These are phyloP conservation scores for Tupiocoris notatus DNA, from an alignment of 2,888 invertebrate genomes.

Conservation along the genomic window DNA sequence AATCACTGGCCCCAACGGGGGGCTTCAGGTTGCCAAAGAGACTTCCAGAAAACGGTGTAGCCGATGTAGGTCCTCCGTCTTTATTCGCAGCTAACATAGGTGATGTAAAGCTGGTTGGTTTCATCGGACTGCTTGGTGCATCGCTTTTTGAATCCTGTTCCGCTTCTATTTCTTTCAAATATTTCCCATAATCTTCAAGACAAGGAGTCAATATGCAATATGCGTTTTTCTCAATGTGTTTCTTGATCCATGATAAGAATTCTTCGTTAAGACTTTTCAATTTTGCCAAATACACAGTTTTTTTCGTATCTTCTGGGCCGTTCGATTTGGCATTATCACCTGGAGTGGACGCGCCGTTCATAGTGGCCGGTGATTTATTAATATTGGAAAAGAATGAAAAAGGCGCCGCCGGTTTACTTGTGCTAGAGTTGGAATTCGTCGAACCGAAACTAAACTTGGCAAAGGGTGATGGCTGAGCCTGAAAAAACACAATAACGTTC, in stretches of 20 bases:
- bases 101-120: neutral
- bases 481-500: too few relatives aligned
- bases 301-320: slow-evolving; percentile 3
- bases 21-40: neutral
- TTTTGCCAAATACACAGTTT: slow-evolving; percentile 62
- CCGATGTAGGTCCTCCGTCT: too few relatives aligned
- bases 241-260: slow-evolving; percentile 79
- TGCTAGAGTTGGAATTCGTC: neutral
- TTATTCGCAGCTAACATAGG: neutral
- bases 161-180: slow-evolving; percentile 43
- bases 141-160: slow-evolving; percentile 21
- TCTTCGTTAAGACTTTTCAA: slow-evolving; percentile 78
- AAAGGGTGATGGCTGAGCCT: slow-evolving; percentile 1
- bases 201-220: slow-evolving; percentile 82
- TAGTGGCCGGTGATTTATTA: neutral
- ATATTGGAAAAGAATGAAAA: neutral
- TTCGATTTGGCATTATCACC: too few relatives aligned
- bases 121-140: neutral
- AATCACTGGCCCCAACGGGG: neutral
- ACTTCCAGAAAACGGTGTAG: slow-evolving; percentile 23
- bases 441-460: slow-evolving; percentile 8
- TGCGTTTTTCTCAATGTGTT: slow-evolving; percentile 78
- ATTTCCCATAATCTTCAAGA: slow-evolving; percentile 74
- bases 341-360: neutral
- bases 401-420: neutral